Evolutionary conservation across 2,888 invertebrate genomes (phyloP).

Genomic region (Acrocyrtus sp.): DNA sequence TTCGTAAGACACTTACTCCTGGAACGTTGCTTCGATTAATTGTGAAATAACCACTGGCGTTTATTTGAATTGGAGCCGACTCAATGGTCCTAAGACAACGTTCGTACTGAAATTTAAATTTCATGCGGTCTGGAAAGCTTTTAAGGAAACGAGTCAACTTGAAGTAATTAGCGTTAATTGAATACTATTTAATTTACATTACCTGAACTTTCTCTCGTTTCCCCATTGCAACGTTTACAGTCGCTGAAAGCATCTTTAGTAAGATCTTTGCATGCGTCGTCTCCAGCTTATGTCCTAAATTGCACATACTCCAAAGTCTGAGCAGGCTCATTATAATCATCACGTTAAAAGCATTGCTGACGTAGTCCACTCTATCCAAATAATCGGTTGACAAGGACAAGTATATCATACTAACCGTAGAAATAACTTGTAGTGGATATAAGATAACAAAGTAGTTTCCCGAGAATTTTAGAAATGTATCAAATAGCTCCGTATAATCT

Average conservation of each 20-base stretch:
- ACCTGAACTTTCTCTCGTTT: neutral
- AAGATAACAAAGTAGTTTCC: neutral
- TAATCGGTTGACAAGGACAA: neutral
- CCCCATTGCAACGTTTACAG: neutral
- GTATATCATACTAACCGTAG: neutral
- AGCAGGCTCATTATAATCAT: neutral
- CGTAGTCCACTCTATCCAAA: neutral
- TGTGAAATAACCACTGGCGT: neutral
- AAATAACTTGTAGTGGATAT: neutral
- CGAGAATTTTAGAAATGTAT: neutral
- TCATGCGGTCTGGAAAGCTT: no score
- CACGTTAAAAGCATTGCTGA: neutral
- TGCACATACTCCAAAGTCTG: neutral
- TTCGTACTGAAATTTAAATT: neutral
- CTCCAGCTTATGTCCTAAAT: neutral
- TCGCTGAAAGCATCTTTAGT: neutral
- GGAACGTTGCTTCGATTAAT: neutral
- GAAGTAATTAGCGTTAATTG: neutral
- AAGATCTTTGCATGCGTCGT: neutral
- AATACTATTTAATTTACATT: neutral
- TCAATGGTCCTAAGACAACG: no score
- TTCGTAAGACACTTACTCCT: neutral
- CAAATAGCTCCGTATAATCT: neutral
- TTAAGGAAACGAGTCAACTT: no score
- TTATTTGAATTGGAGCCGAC: neutral